Percentiles rank a stretch among this genome's conserved stretches.
phyloP scores from a whole-genome alignment of 2,797 vertebrate species.

The Geotrypetes seraphini region DNA sequence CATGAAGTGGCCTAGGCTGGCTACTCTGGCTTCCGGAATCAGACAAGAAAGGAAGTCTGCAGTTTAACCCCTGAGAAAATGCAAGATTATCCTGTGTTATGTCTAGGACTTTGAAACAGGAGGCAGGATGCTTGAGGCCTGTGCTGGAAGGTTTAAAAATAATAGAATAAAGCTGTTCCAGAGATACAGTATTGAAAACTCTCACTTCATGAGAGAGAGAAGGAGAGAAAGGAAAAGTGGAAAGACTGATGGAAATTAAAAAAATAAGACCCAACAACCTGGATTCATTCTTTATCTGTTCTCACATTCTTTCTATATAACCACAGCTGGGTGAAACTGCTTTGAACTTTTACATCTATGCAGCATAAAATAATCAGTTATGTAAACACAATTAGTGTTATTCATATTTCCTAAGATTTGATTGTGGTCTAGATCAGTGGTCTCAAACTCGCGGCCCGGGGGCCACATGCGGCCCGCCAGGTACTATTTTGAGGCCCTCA shows the following conservation, averaged over 20 bases:
- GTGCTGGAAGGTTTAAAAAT: slow-evolving; percentile 10
- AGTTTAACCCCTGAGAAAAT: slow-evolving; percentile 34
- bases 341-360: neutral
- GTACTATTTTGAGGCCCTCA: too few relatives aligned
- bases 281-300: too few relatives aligned
- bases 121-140: neutral
- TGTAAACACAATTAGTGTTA: neutral
- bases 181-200: too few relatives aligned
- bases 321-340: neutral
- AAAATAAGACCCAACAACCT: too few relatives aligned
- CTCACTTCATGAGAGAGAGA: neutral
- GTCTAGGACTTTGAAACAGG: slow-evolving; percentile 17
- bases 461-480: too few relatives aligned
- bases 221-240: neutral
- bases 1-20: slow-evolving; percentile 20
- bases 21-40: slow-evolving; percentile 25
- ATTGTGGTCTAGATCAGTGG: neutral
- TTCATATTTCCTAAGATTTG: neutral
- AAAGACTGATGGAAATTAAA: too few relatives aligned
- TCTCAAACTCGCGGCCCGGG: too few relatives aligned
- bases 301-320: too few relatives aligned
- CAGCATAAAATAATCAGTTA: neutral
- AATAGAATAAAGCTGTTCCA: too few relatives aligned
- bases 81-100: slow-evolving; percentile 2
- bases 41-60: slow-evolving; percentile 52